Evolutionary conservation across 2,888 invertebrate genomes (phyloP).

Genomic region (Melipona beecheii): DNA sequence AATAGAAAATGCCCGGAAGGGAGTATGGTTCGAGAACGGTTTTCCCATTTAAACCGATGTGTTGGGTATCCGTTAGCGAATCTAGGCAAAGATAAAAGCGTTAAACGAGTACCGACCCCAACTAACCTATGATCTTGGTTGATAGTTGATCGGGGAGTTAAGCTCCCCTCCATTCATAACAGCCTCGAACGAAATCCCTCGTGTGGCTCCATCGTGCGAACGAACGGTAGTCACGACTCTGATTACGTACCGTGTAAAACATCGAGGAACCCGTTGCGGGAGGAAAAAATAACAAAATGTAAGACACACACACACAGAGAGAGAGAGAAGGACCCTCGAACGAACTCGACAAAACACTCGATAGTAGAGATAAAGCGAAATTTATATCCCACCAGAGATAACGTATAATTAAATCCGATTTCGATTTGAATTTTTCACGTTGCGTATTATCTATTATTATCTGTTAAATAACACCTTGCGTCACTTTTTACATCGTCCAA

Average conservation of each 20-base stretch:
- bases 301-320: constrained; percentile 24
- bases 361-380: constrained; percentile 22
- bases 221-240: constrained; percentile 80
- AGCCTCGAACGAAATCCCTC: constrained; percentile 68
- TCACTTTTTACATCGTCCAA: neutral
- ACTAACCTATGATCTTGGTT: constrained; percentile 78
- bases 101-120: constrained; percentile 77
- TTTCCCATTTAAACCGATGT: constrained; percentile 45
- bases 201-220: constrained; percentile 75
- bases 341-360: constrained; percentile 41
- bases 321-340: constrained; percentile 9
- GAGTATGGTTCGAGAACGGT: constrained; percentile 13
- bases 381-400: constrained; percentile 52
- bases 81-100: constrained; percentile 70
- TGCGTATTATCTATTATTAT: constrained; percentile 19
- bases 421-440: constrained; percentile 28
- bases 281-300: constrained; percentile 29
- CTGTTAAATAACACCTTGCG: constrained; percentile 2
- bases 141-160: constrained; percentile 77
- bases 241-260: constrained; percentile 74
- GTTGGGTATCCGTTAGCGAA: constrained; percentile 53
- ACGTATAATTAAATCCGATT: constrained; percentile 72
- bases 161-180: constrained; percentile 69
- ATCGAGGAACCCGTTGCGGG: constrained; percentile 58
- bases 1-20: neutral